Evolutionary conservation across 2,888 invertebrate species (phyloP), one percentile per base, ranked within the genome.

Genomic region (Smittia sp.): DNA sequence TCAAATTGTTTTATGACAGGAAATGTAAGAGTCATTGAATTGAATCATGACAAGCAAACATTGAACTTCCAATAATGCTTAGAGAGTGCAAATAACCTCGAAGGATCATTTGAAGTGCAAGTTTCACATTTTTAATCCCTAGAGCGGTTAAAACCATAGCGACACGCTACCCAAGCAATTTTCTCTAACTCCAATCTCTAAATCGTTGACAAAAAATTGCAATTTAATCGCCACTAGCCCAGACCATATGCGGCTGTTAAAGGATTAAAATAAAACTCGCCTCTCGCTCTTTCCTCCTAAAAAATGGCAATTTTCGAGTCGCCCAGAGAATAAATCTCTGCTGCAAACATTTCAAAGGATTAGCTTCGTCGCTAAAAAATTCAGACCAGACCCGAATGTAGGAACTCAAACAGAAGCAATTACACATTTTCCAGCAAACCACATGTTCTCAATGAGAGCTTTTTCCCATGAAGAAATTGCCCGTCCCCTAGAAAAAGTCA

Each of bases 331-430:
- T 18, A 58, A 46, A 46, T 46, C 52, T 58, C 58, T 18, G 7
- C 22, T 20, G 58, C 20, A 58, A 58, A 58, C 58, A 58, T 18
- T 58, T 58, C 15, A 58, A 58, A 58, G 58, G 58, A 58, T 58
- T 58, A 58, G 18, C 18, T 58, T 58, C 46, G 15, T 46, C n/a
- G 15, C n/a, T 6, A 13, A 15, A 46, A 46, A 15, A 15, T 18
- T 18, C 11, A 2, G 18, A 46, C 52, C 18, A 46, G n/a, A 46
- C 52, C n/a, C 52, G 18, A 46, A 46, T 15, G 18, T 32, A 11
- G 11, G n/a, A 58, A 58, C 58, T 18, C 22, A 58, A 58, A 58
- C 22, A 22, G 20, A 58, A n/a, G 58, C 58, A 58, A 58, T 58
- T 58, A 18, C 58, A 58, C n/a, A 58, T 58, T 58, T 58, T 3